Evolutionary conservation across 1,140 invertebrate species (phyloP).

Genomic region (Nylanderia fulva): DNA sequence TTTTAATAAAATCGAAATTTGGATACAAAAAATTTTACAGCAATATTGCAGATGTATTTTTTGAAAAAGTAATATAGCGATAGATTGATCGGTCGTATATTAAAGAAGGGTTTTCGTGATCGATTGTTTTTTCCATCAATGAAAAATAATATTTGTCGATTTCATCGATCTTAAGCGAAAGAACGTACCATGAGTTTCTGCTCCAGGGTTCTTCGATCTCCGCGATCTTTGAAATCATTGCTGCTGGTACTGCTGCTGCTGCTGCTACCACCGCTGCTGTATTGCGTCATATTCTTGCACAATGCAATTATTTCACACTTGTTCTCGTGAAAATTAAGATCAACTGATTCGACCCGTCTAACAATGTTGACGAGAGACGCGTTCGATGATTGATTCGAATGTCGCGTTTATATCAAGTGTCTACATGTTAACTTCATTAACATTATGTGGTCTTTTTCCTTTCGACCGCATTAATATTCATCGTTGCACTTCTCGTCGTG

Average conservation of each 20-base stretch:
- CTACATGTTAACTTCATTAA: neutral
- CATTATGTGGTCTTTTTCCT: no score
- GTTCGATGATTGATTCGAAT: neutral
- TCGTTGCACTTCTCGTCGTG: neutral
- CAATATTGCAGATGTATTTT: neutral
- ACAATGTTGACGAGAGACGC: neutral
- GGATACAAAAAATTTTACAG: no score
- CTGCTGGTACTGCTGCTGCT: constrained; percentile 74
- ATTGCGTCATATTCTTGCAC: constrained; percentile 74
- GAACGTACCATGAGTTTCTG: constrained; percentile 76
- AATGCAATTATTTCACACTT: neutral
- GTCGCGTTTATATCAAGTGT: neutral
- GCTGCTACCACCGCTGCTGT: constrained; percentile 63
- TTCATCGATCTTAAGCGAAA: neutral
- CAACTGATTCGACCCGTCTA: neutral
- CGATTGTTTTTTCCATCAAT: neutral
- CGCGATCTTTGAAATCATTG: constrained; percentile 67
- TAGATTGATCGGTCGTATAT: no score
- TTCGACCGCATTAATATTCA: neutral
- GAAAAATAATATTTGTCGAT: neutral
- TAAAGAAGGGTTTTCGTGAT: no score
- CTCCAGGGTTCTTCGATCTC: constrained; percentile 56
- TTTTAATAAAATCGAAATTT: no score
- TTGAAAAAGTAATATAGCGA: no score
- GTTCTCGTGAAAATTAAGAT: constrained; percentile 8